Conservation (phyloP, 2,888 invertebrate genomes). For the Desoria tigrina region DNA sequence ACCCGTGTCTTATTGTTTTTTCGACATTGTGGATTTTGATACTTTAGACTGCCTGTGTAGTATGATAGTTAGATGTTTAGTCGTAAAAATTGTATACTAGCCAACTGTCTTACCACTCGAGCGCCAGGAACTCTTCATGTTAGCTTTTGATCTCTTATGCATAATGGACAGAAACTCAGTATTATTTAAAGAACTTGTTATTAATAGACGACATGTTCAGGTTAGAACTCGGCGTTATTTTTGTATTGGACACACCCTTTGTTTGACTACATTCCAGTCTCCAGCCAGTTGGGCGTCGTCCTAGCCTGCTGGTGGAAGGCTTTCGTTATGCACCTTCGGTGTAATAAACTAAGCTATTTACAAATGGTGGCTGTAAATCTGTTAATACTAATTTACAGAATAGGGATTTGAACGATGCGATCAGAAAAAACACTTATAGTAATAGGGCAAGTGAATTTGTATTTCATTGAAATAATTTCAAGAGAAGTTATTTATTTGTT, state of each 20-base stretch:
- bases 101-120: constrained; percentile 9
- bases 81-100: not conserved
- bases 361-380: not conserved
- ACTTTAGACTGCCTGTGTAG: constrained; percentile 16
- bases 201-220: constrained; percentile 16
- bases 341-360: constrained; percentile 14
- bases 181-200: constrained; percentile 37
- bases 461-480: constrained; percentile 9
- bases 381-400: constrained; percentile 2
- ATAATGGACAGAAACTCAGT: constrained; percentile 37
- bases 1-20: not conserved
- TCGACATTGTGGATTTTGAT: constrained; percentile 9
- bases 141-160: constrained; percentile 44
- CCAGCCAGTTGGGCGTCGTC: constrained; percentile 10
- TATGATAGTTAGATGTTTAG: not conserved
- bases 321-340: constrained; percentile 12
- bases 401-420: not conserved
- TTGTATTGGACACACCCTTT: not conserved
- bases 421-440: not conserved
- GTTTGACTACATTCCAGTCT: constrained; percentile 19
- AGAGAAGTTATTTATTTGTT: constrained; percentile 45
- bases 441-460: constrained; percentile 3
- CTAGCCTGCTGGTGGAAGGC: constrained; percentile 13
- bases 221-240: not conserved
- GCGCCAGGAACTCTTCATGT: constrained; percentile 35